phyloP scores from a whole-genome alignment of 2,888 invertebrate species.

The Acanthacorydalis orientalis region DNA sequence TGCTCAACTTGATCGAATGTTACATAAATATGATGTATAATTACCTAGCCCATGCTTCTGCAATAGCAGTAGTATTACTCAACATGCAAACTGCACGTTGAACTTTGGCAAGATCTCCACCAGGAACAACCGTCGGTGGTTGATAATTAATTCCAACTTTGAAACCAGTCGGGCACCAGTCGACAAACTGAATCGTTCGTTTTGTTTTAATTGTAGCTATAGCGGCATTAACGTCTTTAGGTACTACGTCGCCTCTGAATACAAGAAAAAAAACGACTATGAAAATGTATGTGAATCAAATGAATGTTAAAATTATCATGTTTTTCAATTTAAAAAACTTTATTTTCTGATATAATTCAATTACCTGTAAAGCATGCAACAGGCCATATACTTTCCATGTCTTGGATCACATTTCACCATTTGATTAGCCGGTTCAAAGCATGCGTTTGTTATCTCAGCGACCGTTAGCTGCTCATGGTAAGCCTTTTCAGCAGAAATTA shows the following conservation, averaged over 20 bases:
- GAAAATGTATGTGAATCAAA: neutral
- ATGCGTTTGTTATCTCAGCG: conserved; percentile 84
- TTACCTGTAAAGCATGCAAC: conserved; percentile 75
- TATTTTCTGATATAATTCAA: conserved; percentile 1
- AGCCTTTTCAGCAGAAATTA: conserved; percentile 84
- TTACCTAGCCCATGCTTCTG: conserved; percentile 85
- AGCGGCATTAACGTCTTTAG: conserved; percentile 84
- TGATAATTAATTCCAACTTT: conserved; percentile 81
- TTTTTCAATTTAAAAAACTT: neutral
- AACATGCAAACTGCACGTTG: conserved; percentile 94
- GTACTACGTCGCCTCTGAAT: conserved; percentile 75
- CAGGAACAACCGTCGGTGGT: conserved; percentile 79
- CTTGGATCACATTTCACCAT: conserved; percentile 88
- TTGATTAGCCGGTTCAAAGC: conserved; percentile 89
- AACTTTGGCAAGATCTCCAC: conserved; percentile 82
- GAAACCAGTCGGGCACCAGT: conserved; percentile 75
- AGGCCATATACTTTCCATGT: conserved; percentile 86
- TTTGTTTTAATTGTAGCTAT: conserved; percentile 92
- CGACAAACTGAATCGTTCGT: conserved; percentile 75
- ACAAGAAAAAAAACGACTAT: conserved; percentile 1
- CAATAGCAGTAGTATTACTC: conserved; percentile 91
- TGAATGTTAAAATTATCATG: neutral
- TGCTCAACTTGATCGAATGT: too few species aligned
- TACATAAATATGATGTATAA: too few species aligned
- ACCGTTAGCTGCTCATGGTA: conserved; percentile 85